Percentiles rank a stretch among this genome's conserved stretches.
These are phyloP conservation scores for Steinernema khuongi DNA, from an alignment of 1,140 invertebrate genomes.

Conservation along the genomic window DNA sequence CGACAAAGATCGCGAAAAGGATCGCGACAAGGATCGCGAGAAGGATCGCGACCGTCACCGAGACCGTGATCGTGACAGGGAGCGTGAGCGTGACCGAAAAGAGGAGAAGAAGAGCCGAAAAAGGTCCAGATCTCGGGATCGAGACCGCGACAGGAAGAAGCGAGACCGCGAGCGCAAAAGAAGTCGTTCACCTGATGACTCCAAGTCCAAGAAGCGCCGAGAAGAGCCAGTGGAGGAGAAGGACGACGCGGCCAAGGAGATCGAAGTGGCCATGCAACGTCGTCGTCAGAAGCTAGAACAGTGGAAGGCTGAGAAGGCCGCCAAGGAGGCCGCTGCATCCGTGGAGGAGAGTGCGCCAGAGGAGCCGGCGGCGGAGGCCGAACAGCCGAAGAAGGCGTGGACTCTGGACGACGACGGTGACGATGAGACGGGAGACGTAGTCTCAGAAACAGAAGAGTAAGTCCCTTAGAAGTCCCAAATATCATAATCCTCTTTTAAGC, in stretches of 20 bases:
- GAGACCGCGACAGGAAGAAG: conserved; percentile 17
- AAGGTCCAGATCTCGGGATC: conserved; percentile 2
- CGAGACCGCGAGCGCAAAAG: conserved; percentile 21
- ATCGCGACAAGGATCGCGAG: conserved; percentile 19
- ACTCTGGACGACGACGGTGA: conserved; percentile 66
- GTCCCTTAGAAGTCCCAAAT: conserved; percentile 5
- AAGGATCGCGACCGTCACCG: conserved; percentile 20
- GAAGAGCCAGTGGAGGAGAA: conserved; percentile 33
- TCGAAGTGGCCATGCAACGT: conserved; percentile 72
- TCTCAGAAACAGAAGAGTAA: conserved; percentile 19
- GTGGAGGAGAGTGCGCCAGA: conserved; percentile 36
- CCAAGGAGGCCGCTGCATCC: conserved; percentile 28
- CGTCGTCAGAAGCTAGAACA: conserved; percentile 83
- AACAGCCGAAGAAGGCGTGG: conserved; percentile 67
- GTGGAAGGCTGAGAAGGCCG: conserved; percentile 74
- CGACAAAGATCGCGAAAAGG: background rate
- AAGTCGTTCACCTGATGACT: conserved; percentile 38
- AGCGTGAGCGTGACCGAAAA: conserved; percentile 21
- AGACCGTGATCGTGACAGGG: conserved; percentile 23
- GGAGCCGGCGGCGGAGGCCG: conserved; percentile 68
- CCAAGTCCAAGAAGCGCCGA: conserved; percentile 69
- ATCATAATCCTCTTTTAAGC: conserved; percentile 18
- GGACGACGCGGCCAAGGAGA: conserved; percentile 17
- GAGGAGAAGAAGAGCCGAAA: background rate
- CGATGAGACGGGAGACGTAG: conserved; percentile 49